These are phyloP conservation scores for Drosophila ercepeae DNA, from an alignment of 1,140 invertebrate genomes.

Conservation along the genomic window DNA sequence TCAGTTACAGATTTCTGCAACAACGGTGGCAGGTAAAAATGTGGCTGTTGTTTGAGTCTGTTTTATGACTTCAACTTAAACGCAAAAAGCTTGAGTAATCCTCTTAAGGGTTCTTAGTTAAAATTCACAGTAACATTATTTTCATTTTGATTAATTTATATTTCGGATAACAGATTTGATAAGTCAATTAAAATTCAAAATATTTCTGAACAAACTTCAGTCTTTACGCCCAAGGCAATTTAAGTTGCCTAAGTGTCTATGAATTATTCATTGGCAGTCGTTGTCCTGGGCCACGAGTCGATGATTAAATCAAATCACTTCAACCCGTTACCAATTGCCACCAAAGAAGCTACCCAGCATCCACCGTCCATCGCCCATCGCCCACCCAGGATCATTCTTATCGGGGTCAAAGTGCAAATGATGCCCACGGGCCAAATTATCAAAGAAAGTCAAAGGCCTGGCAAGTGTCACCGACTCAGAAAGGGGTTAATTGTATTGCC, in stretches of 20 bases:
- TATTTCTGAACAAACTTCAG: constrained; percentile 31
- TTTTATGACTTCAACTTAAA: constrained; percentile 7
- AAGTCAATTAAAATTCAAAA: constrained; percentile 41
- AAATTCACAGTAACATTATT: neutral
- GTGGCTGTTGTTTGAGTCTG: constrained; percentile 52
- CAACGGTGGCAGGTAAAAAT: constrained; percentile 51
- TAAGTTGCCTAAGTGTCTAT: constrained; percentile 32
- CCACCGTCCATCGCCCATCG: neutral
- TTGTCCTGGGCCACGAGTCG: constrained; percentile 45
- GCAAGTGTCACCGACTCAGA: constrained; percentile 17
- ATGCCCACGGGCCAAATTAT: constrained; percentile 22
- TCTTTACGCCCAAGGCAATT: constrained; percentile 13
- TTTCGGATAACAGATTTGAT: constrained; percentile 24
- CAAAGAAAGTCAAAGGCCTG: constrained; percentile 17
- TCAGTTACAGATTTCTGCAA: constrained; percentile 12
- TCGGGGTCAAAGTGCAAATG: constrained; percentile 31
- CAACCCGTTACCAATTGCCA: constrained; percentile 9
- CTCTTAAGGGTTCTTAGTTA: neutral
- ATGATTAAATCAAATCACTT: constrained; percentile 72
- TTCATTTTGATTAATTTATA: constrained; percentile 5
- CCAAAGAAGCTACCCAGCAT: neutral
- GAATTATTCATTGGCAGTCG: constrained; percentile 63
- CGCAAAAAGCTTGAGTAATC: neutral
- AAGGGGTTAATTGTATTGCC: constrained; percentile 48
- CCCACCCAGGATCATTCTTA: constrained; percentile 17